Conservation (phyloP, 2,113 vertebrate species). For the Megaleporinus macrocephalus region DNA sequence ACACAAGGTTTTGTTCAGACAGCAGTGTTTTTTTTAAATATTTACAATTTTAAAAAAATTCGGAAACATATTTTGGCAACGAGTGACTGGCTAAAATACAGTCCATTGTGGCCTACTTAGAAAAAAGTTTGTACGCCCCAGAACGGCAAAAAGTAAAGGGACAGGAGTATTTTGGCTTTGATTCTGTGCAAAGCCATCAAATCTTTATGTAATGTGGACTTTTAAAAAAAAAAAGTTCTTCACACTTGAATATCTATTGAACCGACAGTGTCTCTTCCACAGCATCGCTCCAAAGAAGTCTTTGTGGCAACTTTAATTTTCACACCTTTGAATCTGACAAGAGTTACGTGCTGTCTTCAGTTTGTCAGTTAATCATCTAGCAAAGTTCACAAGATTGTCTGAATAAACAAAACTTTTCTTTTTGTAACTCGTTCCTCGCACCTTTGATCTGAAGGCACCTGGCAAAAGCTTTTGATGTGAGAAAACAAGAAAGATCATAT, state of each 20-base stretch:
- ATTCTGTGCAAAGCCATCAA: too few relatives aligned
- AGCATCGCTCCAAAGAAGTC: neutral
- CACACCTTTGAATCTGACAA: neutral
- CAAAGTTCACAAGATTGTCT: neutral
- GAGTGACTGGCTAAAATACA: too few relatives aligned
- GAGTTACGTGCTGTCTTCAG: neutral
- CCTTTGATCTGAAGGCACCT: conserved; percentile 37
- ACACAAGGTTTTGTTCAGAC: too few relatives aligned
- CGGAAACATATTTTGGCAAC: too few relatives aligned
- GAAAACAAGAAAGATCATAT: conserved; percentile 1
- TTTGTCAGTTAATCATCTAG: conserved; percentile 14
- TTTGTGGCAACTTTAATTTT: neutral
- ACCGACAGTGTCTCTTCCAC: neutral
- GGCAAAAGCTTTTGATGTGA: conserved; percentile 35
- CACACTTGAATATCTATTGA: neutral
- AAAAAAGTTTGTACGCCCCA: too few relatives aligned
- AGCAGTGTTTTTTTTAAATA: too few relatives aligned
- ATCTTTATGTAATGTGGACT: too few relatives aligned
- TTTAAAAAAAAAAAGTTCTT: too few relatives aligned
- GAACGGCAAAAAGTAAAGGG: too few relatives aligned
- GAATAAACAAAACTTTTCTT: neutral
- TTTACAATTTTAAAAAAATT: too few relatives aligned
- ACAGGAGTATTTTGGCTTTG: too few relatives aligned
- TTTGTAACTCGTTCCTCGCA: conserved; percentile 28
- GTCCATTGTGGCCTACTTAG: too few relatives aligned